Evolutionary conservation across 2,797 vertebrate genomes (phyloP).

Genomic region (Diplodus sargus): DNA sequence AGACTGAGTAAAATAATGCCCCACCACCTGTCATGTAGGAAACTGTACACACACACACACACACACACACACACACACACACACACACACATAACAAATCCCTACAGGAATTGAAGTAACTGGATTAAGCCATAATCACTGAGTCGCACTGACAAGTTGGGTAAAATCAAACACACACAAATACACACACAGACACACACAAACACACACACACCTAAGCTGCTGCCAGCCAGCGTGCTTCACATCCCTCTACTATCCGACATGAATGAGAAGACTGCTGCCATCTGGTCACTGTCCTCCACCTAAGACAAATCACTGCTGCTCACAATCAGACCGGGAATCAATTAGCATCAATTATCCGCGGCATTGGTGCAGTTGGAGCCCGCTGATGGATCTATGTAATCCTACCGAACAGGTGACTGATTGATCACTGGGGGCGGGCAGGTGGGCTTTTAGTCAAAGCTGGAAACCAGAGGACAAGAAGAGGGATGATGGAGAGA

Average conservation of each 20-base stretch:
- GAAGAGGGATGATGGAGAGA: slow-evolving; percentile 11
- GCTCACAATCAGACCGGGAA: slow-evolving; percentile 63
- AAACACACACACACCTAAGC: slow-evolving; percentile 4
- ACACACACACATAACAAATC: slow-evolving; percentile 26
- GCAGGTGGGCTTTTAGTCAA: slow-evolving; percentile 51
- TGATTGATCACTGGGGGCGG: slow-evolving; percentile 60
- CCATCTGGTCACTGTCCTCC: slow-evolving; percentile 77
- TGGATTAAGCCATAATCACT: slow-evolving; percentile 48
- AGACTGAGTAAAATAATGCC: slow-evolving; percentile 57
- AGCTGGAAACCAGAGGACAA: slow-evolving; percentile 16
- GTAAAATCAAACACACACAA: slow-evolving; percentile 26
- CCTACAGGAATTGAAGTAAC: slow-evolving; percentile 5
- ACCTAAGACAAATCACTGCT: slow-evolving; percentile 74
- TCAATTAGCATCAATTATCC: slow-evolving; percentile 78
- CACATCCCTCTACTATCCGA: neutral
- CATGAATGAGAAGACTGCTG: slow-evolving; percentile 63
- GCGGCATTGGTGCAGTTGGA: slow-evolving; percentile 30
- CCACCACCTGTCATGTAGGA: slow-evolving; percentile 55
- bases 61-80: neutral
- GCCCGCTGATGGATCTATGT: slow-evolving; percentile 47
- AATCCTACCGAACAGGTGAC: slow-evolving; percentile 63
- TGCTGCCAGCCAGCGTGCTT: neutral
- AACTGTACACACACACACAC: neutral
- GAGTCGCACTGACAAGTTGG: slow-evolving; percentile 23
- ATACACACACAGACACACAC: slow-evolving; percentile 28